Base-by-base conservation (phyloP, 2,113 vertebrate genomes). In the Dromas ardeola region DNA sequence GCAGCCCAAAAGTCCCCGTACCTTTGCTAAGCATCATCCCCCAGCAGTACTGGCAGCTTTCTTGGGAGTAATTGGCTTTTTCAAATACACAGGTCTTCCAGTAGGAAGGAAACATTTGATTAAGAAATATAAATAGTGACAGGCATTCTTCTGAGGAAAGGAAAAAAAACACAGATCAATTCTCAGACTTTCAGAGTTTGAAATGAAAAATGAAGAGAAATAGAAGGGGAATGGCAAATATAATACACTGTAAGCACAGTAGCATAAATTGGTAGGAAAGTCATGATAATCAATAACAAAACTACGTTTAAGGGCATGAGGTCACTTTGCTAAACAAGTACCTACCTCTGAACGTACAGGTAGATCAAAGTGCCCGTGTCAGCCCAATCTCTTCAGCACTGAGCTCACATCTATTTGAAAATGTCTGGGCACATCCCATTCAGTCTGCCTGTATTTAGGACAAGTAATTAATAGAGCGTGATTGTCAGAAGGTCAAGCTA, bases 401-500 rank as follows among this genome's bases (percentile, higher is more conserved):
- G 77, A 81, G 80, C 30, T 77, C 21, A 49, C 27, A 45, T 20
- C 47, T 73, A 29, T 81, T 58, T 86, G 67, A 81, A 90, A 95
- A 77, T 21, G 14, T 47, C 66, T 88, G 56, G 53, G 79, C 50
- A 59, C 50, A 73, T 72, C 50, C 34, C 79, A n/a, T 73, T 65
- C 74, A 59, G 38, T 27, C 47, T 30, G 38, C 36, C 47, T 63
- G 59, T 55, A 86, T 62, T 77, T 88, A 83, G 71, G 61, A 76
- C 53, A 65, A 92, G 80, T 70, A 81, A 88, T 93, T 81, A 81
- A 59, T 80, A 61, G 36, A 83, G n/a, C 15, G n/a, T 36, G 59
- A 81, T 65, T 91, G 66, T 76, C 80, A 91, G 65, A 88, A 88
- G 58, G 58, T 90, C 85, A 93, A 55, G 76, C 26, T 88, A 78